phyloP scores from a whole-genome alignment of 23 tunicate genomes.

The Trididemnum clinides region DNA sequence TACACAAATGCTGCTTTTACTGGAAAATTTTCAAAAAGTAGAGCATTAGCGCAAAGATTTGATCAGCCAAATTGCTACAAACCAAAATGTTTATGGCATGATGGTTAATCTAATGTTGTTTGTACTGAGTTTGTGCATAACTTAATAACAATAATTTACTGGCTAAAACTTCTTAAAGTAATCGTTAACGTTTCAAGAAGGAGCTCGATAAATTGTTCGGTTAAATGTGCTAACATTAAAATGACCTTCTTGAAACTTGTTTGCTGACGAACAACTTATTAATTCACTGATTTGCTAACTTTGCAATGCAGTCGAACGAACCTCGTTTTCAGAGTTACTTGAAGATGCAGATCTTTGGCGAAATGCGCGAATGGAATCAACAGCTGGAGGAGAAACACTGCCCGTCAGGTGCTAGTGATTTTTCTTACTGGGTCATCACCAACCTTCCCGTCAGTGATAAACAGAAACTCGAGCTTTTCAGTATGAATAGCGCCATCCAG shows the following conservation, averaged over 20 bases:
- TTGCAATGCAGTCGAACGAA: background rate
- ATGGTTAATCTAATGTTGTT: too few relatives aligned
- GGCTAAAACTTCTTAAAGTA: too few relatives aligned
- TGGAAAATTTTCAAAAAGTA: too few relatives aligned
- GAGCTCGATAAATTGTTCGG: too few relatives aligned
- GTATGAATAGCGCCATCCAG: conserved; percentile 69
- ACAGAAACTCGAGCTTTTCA: conserved; percentile 39
- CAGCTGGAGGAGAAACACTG: conserved; percentile 40
- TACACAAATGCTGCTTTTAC: too few relatives aligned
- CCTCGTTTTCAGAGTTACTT: conserved; percentile 53
- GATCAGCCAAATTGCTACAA: too few relatives aligned
- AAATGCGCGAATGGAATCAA: conserved; percentile 74
- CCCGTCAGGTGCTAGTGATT: conserved; percentile 58
- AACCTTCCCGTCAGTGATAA: conserved; percentile 58
- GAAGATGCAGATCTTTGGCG: conserved; percentile 48
- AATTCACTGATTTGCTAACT: too few relatives aligned
- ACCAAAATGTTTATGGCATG: too few relatives aligned
- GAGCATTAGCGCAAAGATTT: too few relatives aligned
- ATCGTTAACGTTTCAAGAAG: too few relatives aligned
- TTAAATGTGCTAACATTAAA: background rate
- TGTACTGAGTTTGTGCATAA: too few relatives aligned
- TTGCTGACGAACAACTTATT: background rate
- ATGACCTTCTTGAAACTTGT: background rate
- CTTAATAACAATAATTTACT: too few relatives aligned
- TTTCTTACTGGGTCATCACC: conserved; percentile 77